A percentile compares a stretch with the other conserved stretches of the same genome.
phyloP scores from a whole-genome alignment of 2,797 vertebrate species.

The Meriones psammophilus region DNA sequence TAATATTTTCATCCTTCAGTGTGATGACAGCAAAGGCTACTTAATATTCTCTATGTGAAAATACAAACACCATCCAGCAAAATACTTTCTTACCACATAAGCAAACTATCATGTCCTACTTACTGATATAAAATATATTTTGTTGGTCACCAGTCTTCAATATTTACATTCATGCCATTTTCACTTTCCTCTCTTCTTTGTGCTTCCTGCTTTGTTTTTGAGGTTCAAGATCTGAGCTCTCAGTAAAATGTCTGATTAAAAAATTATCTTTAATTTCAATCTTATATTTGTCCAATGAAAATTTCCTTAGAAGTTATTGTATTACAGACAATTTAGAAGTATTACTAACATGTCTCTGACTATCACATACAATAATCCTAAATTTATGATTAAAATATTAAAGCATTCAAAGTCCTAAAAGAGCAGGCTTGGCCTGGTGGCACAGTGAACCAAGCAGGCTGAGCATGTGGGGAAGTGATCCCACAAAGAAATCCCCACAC shows the following conservation, averaged over 20 bases:
- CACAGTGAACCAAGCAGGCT: background rate
- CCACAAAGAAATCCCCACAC: background rate
- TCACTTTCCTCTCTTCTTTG: background rate
- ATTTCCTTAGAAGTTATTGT: background rate
- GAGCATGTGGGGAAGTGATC: accelerated
- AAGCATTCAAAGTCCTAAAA: background rate
- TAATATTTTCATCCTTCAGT: too few relatives aligned
- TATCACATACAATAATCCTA: background rate
- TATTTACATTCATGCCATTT: background rate
- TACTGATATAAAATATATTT: too few relatives aligned
- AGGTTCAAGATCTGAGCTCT: background rate
- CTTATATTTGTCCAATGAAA: background rate
- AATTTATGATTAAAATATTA: background rate
- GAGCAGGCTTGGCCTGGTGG: background rate
- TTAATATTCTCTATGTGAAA: too few relatives aligned
- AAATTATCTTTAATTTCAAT: background rate
- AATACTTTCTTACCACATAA: too few relatives aligned
- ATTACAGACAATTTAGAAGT: background rate
- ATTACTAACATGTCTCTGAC: background rate
- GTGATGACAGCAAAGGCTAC: too few relatives aligned
- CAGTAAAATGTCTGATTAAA: background rate
- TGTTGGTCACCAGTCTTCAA: too few relatives aligned
- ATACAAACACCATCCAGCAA: too few relatives aligned
- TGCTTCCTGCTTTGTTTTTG: background rate
- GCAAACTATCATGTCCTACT: too few relatives aligned